Percentiles rank a stretch among this genome's conserved stretches.
phyloP scores from a whole-genome alignment of 2,797 vertebrate genomes.

The Mycteria americana region DNA sequence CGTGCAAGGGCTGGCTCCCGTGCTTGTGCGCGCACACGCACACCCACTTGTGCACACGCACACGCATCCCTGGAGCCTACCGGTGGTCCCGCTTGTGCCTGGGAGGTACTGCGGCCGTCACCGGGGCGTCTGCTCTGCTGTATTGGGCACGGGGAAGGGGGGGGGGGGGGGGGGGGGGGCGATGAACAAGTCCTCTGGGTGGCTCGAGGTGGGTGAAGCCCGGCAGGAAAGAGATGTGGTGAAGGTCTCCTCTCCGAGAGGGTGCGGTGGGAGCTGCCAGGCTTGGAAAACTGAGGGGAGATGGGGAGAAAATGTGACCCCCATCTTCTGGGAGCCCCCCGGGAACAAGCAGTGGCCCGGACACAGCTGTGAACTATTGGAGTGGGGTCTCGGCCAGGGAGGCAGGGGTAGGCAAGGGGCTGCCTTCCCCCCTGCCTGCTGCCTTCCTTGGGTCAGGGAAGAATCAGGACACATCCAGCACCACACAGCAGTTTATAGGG shows the following conservation, averaged over 20 bases:
- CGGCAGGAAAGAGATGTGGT: neutral
- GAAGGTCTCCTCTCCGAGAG: neutral
- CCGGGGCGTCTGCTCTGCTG: neutral
- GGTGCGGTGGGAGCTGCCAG: neutral
- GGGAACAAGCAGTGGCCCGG: neutral
- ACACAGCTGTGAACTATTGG: neutral
- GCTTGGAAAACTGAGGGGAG: neutral
- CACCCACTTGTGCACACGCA: neutral
- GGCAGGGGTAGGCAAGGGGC: neutral
- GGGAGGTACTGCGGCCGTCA: neutral
- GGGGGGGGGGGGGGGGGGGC: no score
- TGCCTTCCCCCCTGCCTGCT: neutral
- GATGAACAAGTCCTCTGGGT: neutral
- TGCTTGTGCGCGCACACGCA: neutral
- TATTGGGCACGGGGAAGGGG: accelerated
- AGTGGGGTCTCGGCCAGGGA: neutral
- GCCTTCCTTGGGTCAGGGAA: neutral
- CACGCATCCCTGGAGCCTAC: neutral
- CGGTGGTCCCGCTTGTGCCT: no score
- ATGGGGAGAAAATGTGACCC: accelerated
- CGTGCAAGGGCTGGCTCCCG: neutral
- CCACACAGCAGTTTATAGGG: accelerated
- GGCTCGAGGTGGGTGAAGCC: neutral
- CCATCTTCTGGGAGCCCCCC: neutral
- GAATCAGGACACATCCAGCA: neutral